These are phyloP conservation scores for Caenorhabditis remanei DNA, from an alignment of 1,140 invertebrate species.

Conservation along the genomic window DNA sequence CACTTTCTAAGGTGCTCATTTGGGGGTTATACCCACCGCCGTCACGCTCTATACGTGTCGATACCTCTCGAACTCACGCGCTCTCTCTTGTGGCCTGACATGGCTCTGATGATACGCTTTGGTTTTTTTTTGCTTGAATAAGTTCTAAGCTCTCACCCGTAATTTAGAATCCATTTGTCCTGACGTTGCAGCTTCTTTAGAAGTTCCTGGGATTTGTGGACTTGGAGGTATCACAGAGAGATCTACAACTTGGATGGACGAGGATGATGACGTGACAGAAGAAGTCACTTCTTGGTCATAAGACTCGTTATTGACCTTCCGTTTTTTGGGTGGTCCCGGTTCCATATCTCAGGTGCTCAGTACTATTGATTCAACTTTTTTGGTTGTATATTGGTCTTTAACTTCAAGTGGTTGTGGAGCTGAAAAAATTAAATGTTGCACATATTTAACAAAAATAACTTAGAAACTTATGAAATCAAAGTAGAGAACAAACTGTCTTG, in stretches of 20 bases:
- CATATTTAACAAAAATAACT: background rate
- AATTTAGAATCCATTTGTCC: constrained; percentile 5
- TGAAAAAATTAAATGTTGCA: background rate
- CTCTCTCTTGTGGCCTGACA: no score
- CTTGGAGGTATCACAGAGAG: background rate
- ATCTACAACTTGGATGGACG: background rate
- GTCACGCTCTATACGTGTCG: no score
- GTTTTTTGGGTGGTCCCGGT: background rate
- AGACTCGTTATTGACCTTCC: background rate
- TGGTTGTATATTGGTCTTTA: no score
- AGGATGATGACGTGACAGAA: background rate
- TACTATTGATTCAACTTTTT: background rate
- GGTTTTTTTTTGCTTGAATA: background rate
- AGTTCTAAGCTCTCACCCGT: constrained; percentile 35
- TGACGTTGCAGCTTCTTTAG: background rate
- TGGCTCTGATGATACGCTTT: background rate
- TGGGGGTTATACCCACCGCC: no score
- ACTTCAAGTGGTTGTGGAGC: no score
- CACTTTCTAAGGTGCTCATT: no score
- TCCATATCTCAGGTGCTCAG: background rate
- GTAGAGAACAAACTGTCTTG: no score
- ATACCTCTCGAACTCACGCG: no score
- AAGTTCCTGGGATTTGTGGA: background rate
- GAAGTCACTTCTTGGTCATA: no score
- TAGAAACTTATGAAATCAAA: no score